These are phyloP conservation scores for Drosophila sordidula DNA, from an alignment of 2,888 invertebrate species.

Conservation along the genomic window DNA sequence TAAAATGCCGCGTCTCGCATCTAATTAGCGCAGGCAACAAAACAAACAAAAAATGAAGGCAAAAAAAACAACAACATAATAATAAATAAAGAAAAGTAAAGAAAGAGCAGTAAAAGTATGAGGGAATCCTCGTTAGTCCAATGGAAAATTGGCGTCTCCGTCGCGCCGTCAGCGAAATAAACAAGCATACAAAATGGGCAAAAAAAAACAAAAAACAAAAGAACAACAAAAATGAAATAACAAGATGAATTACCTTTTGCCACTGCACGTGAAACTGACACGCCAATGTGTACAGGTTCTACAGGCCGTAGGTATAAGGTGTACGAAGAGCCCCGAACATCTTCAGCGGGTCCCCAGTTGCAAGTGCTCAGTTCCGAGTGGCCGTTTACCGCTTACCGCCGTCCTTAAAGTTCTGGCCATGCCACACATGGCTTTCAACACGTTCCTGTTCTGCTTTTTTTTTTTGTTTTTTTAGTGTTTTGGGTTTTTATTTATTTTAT, in stretches of 20 bases:
- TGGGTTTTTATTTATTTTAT: conserved; percentile 5
- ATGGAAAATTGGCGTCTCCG: conserved; percentile 49
- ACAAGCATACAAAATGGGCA: conserved; percentile 45
- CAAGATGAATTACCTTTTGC: conserved; percentile 82
- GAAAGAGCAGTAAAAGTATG: conserved; percentile 8
- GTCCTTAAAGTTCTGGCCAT: conserved; percentile 51
- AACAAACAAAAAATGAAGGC: conserved; percentile 4
- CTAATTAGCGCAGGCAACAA: conserved; percentile 49
- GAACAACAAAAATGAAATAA: conserved; percentile 46
- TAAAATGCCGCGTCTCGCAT: conserved; percentile 57
- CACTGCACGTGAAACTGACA: conserved; percentile 82
- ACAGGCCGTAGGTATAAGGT: conserved; percentile 1
- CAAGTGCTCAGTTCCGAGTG: background rate
- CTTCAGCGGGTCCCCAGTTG: conserved; percentile 15
- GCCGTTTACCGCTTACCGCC: conserved; percentile 23
- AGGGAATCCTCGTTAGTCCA: conserved; percentile 29
- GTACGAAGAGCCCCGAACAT: conserved; percentile 17
- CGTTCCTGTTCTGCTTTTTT: conserved; percentile 54
- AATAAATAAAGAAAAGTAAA: background rate
- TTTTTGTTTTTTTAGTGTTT: conserved; percentile 16
- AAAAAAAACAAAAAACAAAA: conserved; percentile 13
- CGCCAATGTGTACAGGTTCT: conserved; percentile 61
- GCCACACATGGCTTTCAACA: conserved; percentile 78
- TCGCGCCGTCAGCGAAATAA: conserved; percentile 41
- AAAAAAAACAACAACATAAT: background rate